Evolutionary conservation across 1,140 invertebrate genomes (phyloP), one percentile per base, ranked within the genome.

Genomic region (Zaprionus lachaisei): DNA sequence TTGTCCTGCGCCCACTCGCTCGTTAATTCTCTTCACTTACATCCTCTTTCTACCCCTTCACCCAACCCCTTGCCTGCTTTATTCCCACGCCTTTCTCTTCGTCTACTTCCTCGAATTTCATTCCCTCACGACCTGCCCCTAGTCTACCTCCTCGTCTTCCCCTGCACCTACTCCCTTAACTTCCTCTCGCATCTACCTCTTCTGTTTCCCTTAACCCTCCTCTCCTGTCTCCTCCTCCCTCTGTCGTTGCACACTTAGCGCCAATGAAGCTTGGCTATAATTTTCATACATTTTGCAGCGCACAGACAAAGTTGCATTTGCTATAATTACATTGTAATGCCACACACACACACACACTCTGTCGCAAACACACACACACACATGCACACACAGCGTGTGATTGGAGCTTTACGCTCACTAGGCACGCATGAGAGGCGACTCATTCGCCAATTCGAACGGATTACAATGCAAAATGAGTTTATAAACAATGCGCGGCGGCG

Each of bases 381-480:
- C 60, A 47, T 15, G 14, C 20, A 49, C 47, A 49, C 20, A 51
- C 47, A 17, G n/a, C 6, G 28, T 26, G 24, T 11, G 38, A n/a
- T 17, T 26, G 55, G 41, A 24, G 69, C 51, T 78, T 79, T 79
- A 66, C 71, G 68, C 82, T 81, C 77, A 76, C 58, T 85, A 81
- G 84, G 76, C 82, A 85, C 76, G 79, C 83, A 81, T 85, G 82
- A 76, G 74, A 61, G 72, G n/a, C n/a, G 37, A n/a, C 41, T 17
- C 66, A 56, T 54, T 66, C 77, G 81, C 85, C 85, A 90, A 90
- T 90, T 90, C 78, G 77, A 6, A 73, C 69, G 85, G 85, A 90
- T 90, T 90, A 90, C 81, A 91, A 72, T 72, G 73, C 82, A 77
- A 90, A 90, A 90, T 90, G 82, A 85, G 85, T 90, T 90, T 90